Evolutionary conservation across 2,888 invertebrate species (phyloP), one percentile per base, ranked within the genome.

Genomic region (Atethmia centrago): DNA sequence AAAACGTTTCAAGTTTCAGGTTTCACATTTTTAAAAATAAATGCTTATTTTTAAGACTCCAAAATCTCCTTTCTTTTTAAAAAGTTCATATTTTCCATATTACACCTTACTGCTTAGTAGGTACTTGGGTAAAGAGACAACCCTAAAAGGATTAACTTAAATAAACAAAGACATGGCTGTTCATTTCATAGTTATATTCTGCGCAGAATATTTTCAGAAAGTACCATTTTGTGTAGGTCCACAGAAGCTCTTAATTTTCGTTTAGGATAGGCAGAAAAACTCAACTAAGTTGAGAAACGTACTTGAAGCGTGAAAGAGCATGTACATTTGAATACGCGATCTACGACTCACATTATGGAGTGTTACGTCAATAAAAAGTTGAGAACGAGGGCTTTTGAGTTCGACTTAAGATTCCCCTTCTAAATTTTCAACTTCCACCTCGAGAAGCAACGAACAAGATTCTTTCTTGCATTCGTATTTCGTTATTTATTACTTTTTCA

Each of bases 401-500:
- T 36, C 40, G 63, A 62, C 66, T 64, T 66, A 59, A 75, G 70
- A 81, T 76, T 70, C 84, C 72, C 71, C 76, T 74, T 67, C 28
- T n/a, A 64, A 77, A 84, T 67, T 73, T 70, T 73, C 63, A 55
- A 76, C 81, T 64, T 68, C 71, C 71, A 80, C 66, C 66, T 69
- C 66, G 61, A 80, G 63, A 53, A 70, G 59, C 45, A 63, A 59
- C 61, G 80, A 68, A 77, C 55, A 71, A 71, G 76, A 71, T 71
- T 76, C 69, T 64, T 69, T 77, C 58, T 79, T 66, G 53, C 65
- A 61, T 67, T 79, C 67, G 71, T 75, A 81, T 83, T 82, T 85
- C 79, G 70, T 87, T 84, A 82, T 72, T 78, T 82, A 83, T 80
- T 80, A 73, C 82, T 81, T 79, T 76, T 84, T 81, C 78, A 62